Evolutionary conservation across 2,113 vertebrate species (phyloP), one percentile per base, ranked within the genome.

Genomic region (Scalopus aquaticus): DNA sequence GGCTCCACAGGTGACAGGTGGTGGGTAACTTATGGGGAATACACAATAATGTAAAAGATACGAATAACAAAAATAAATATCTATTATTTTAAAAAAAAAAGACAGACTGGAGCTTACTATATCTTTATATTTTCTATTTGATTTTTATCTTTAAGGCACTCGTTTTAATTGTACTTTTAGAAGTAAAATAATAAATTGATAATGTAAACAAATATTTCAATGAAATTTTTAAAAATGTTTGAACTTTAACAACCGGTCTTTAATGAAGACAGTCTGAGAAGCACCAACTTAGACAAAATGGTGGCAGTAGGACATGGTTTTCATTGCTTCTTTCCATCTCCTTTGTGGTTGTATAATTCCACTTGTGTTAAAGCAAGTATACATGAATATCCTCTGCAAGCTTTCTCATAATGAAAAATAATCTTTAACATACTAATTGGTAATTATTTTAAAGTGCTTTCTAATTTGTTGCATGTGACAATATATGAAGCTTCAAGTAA

Each of bases 361-460:
- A n/a, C 28, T 86, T 80, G 12, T 64, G 17, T 77, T 73, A 58
- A 84, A 93, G 35, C 20, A 85, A 86, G 8, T 62, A 15, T 24
- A 6, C 4, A 79, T 17, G 24, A 80, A 44, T 64, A 26, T 32
- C 22, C 32, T 81, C 58, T 60, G 15, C 39, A 92, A 86, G 44
- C 28, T 87, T 95, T 90, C 42, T 35, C 35, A 32, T 12, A 24
- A 67, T 64, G 67, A 90, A 78, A 92, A 51, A 67, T 54, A 67
- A 70, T 37, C 44, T 80, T 87, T 82, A 69, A 39, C 54, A 81
- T 44, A 72, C 20, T 60, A 65, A 37, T 20, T 82, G 19, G 56
- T 9, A 90, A 84, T 77, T 72, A 91, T 93, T 85, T 96, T 60
- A 70, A 94, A 93, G 62, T 85, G 39, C 5, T 84, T 94, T 81